These are phyloP conservation scores for Podilymbus podiceps DNA, from an alignment of 2,113 vertebrate species.

Conservation along the genomic window DNA sequence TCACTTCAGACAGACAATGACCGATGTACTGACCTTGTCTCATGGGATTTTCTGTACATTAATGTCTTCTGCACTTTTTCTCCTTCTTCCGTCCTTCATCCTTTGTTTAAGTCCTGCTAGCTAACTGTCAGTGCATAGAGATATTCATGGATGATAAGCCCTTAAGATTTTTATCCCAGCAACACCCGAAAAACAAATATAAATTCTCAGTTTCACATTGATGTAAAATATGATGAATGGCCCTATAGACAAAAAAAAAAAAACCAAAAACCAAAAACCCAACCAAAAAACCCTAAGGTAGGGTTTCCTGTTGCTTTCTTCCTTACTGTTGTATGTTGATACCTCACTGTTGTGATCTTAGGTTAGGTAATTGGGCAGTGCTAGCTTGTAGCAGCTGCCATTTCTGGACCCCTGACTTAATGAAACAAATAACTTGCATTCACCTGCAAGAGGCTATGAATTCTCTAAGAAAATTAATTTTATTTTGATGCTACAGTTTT, in stretches of 20 bases:
- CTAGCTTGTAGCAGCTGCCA: neutral
- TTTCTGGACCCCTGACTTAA: neutral
- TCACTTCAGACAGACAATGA: slow-evolving; percentile 16
- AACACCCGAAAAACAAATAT: neutral
- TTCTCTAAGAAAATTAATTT: neutral
- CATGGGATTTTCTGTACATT: slow-evolving; percentile 11
- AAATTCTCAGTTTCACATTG: neutral
- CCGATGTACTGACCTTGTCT: neutral
- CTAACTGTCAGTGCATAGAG: neutral
- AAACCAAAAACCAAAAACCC: too few relatives aligned
- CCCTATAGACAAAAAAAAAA: neutral
- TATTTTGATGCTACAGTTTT: neutral
- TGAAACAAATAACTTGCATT: neutral
- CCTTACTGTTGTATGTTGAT: neutral
- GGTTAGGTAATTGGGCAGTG: neutral
- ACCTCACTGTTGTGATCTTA: neutral
- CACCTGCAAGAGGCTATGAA: neutral
- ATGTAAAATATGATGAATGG: neutral
- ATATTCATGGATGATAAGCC: neutral
- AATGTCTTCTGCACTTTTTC: slow-evolving; percentile 17
- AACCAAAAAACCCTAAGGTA: too few relatives aligned
- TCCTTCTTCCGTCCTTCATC: neutral
- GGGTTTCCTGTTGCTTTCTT: neutral
- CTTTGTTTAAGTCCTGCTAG: neutral
- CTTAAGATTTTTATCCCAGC: neutral